These are phyloP conservation scores for Cephalopterus ornatus DNA, from an alignment of 2,113 vertebrate genomes.

Conservation along the genomic window DNA sequence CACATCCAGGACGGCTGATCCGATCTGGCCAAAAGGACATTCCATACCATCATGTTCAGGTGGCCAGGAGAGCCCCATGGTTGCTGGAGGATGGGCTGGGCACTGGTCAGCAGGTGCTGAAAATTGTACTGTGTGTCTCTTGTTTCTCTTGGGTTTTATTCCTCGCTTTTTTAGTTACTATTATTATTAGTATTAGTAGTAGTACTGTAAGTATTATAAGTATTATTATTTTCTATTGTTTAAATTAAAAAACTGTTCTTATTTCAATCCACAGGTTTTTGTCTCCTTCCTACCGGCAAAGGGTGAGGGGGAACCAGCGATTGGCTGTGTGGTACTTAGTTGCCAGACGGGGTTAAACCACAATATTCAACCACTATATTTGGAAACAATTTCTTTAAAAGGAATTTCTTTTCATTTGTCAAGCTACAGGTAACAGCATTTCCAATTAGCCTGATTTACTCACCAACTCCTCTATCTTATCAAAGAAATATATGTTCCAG, in stretches of 20 bases:
- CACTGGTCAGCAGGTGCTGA: background rate
- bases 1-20: background rate
- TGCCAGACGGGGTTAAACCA: background rate
- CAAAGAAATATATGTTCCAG: constrained; percentile 94
- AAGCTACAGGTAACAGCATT: background rate
- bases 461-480: constrained; percentile 83
- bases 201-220: background rate
- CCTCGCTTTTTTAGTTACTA: background rate
- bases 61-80: background rate
- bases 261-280: background rate
- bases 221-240: background rate
- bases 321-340: too few species aligned
- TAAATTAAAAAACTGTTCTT: background rate
- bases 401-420: background rate
- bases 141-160: background rate
- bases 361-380: background rate
- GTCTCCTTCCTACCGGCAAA: background rate
- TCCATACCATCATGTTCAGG: background rate
- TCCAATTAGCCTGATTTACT: constrained; percentile 48
- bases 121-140: too few species aligned
- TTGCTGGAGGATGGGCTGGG: background rate
- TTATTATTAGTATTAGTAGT: background rate
- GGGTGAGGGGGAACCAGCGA: fast-evolving
- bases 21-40: background rate
- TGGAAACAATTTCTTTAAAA: background rate